phyloP scores from a whole-genome alignment of 1,140 invertebrate species.

The Caenorhabditis briggsae region DNA sequence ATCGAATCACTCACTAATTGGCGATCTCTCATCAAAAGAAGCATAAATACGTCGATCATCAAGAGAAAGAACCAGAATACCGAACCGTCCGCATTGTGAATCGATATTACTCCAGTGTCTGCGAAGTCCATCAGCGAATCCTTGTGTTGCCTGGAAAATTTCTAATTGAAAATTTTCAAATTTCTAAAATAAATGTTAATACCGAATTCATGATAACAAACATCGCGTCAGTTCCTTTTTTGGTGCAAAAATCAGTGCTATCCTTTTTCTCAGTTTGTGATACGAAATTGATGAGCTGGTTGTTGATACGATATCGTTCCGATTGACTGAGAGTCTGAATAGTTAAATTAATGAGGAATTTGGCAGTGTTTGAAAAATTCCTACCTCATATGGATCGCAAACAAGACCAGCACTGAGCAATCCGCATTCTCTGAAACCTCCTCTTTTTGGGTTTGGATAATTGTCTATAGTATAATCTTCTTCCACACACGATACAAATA shows the following conservation, averaged over 20 bases:
- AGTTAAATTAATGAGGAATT: neutral
- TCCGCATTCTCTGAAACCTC: constrained; percentile 15
- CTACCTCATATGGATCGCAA: constrained; percentile 46
- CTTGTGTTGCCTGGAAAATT: neutral
- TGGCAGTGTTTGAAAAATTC: neutral
- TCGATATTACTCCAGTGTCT: constrained; percentile 18
- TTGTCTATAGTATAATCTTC: constrained; percentile 1
- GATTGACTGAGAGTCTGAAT: constrained; percentile 27
- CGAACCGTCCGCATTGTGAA: constrained; percentile 4
- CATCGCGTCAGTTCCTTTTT: constrained; percentile 35
- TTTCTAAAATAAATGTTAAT: neutral
- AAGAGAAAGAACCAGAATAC: neutral
- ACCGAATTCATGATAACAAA: constrained; percentile 35
- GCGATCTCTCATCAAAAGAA: constrained; percentile 30
- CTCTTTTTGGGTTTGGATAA: constrained; percentile 32
- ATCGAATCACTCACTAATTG: constrained; percentile 14
- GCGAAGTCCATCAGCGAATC: neutral
- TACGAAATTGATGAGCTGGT: constrained; percentile 8
- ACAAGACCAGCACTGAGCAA: constrained; percentile 19
- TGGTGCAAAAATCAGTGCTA: neutral
- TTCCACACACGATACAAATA: neutral
- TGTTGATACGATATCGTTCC: constrained; percentile 3
- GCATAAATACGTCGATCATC: constrained; percentile 10
- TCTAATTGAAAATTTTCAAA: neutral
- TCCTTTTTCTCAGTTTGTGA: neutral